phyloP scores from a whole-genome alignment of 2,113 vertebrate genomes.

The Stercorarius parasiticus region DNA sequence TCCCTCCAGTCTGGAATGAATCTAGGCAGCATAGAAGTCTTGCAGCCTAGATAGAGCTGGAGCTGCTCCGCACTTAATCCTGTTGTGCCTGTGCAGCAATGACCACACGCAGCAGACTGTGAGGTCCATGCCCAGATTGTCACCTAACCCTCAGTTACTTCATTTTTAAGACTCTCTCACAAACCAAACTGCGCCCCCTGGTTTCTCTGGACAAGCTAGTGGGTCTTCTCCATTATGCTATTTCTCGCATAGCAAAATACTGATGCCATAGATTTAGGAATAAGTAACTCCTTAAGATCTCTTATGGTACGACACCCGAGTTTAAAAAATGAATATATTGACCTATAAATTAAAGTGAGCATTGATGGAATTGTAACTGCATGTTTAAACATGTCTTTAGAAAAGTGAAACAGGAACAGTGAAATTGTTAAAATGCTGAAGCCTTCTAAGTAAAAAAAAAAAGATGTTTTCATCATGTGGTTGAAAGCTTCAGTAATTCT shows the following conservation, averaged over 20 bases:
- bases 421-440: neutral
- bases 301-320: accelerated
- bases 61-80: neutral
- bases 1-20: neutral
- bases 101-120: too few species aligned
- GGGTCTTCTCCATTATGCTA: neutral
- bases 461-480: neutral
- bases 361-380: neutral
- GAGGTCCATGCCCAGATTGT: neutral
- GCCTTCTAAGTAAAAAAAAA: neutral
- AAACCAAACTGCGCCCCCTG: neutral
- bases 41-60: neutral
- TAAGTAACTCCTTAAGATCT: neutral
- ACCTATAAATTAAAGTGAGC: neutral
- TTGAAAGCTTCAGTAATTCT: neutral
- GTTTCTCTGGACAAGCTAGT: neutral
- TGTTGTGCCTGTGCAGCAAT: neutral
- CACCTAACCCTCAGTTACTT: neutral
- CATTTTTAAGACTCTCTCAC: neutral
- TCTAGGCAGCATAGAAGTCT: neutral
- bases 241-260: neutral
- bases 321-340: neutral
- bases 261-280: neutral
- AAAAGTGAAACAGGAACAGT: neutral
- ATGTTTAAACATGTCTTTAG: neutral